Percentiles rank a stretch among this genome's conserved stretches.
phyloP scores from a whole-genome alignment of 2,113 vertebrate genomes.

The Rallus limicola region DNA sequence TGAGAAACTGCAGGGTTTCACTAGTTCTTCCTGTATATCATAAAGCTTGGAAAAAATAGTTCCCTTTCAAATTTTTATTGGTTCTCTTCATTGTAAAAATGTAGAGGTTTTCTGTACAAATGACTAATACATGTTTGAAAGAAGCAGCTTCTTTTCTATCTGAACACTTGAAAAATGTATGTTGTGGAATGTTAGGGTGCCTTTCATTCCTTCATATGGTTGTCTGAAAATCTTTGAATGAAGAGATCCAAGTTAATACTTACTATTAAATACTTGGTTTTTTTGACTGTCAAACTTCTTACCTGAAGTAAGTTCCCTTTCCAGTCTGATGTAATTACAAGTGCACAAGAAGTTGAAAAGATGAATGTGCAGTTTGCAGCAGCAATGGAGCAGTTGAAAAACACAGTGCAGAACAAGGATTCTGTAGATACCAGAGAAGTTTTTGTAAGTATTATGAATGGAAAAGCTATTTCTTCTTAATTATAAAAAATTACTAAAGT shows the following conservation, averaged over 20 bases:
- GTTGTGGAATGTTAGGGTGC: neutral
- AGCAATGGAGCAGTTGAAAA: constrained; percentile 77
- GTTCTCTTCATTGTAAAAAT: neutral
- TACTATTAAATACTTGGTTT: neutral
- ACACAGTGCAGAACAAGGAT: constrained; percentile 74
- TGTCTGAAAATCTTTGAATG: neutral
- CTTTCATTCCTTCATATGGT: neutral
- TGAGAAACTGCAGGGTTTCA: neutral
- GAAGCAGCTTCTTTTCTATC: neutral
- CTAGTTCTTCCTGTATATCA: neutral
- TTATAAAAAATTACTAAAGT: neutral
- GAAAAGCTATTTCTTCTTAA: neutral
- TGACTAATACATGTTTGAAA: neutral
- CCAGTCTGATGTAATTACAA: constrained; percentile 83
- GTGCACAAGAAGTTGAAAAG: constrained; percentile 78
- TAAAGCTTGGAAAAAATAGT: neutral
- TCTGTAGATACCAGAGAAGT: constrained; percentile 83
- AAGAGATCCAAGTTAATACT: neutral
- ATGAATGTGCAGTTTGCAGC: constrained; percentile 75
- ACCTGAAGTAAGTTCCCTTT: constrained; percentile 6
- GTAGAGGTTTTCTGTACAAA: neutral
- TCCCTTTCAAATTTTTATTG: neutral
- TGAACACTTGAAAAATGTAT: neutral
- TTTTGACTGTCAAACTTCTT: neutral
- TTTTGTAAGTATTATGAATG: constrained; percentile 83